A percentile compares a stretch with the other conserved stretches of the same genome.
Evolutionary conservation across 2,888 invertebrate species (phyloP).

Genomic region (Ophion costatus): DNA sequence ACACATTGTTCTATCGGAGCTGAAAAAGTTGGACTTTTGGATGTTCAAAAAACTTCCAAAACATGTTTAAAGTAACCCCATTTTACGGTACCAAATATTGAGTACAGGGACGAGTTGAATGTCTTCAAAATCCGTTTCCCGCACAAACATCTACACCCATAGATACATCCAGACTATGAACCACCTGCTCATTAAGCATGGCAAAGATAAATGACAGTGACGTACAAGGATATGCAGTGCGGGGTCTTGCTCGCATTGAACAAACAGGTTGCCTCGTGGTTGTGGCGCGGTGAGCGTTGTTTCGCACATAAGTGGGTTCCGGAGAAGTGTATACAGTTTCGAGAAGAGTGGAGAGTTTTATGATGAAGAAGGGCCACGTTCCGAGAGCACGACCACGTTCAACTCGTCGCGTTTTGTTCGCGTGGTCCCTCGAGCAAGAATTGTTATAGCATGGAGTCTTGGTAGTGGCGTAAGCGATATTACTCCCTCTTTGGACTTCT

Average conservation of each 20-base stretch:
- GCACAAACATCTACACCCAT: not conserved
- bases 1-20: no score
- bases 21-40: no score
- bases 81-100: no score
- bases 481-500: not conserved
- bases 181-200: constrained; percentile 69
- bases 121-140: no score
- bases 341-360: constrained; percentile 50
- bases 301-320: constrained; percentile 66
- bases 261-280: constrained; percentile 66
- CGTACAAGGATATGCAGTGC: constrained; percentile 34
- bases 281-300: constrained; percentile 53
- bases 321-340: constrained; percentile 49
- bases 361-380: constrained; percentile 37
- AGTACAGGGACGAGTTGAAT: no score
- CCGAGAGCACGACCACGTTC: constrained; percentile 14
- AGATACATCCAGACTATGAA: constrained; percentile 52
- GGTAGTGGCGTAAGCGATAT: not conserved
- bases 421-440: constrained; percentile 14
- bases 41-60: no score
- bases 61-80: no score
- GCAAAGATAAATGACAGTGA: constrained; percentile 69
- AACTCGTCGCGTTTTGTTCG: constrained; percentile 30
- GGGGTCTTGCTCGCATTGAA: constrained; percentile 35
- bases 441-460: not conserved